Evolutionary conservation across 2,888 invertebrate species (phyloP).

Genomic region (Caenorhabditis sinica): DNA sequence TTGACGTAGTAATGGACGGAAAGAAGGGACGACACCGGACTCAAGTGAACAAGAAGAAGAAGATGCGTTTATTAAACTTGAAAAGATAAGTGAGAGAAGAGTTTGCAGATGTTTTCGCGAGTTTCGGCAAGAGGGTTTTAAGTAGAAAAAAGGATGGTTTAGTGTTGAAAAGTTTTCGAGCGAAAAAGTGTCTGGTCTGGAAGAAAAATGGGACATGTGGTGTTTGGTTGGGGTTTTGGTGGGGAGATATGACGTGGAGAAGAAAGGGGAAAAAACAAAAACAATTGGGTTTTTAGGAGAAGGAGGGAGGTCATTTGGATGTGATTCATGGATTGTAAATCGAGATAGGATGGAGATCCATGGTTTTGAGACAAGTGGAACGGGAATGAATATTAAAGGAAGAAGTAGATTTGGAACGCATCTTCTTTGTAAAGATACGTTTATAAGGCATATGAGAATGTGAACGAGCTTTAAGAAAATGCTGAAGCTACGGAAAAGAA

Average conservation of each 20-base stretch:
- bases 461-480: too few relatives aligned
- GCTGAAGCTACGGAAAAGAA: too few relatives aligned
- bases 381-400: too few relatives aligned
- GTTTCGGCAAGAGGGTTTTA: not conserved
- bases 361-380: too few relatives aligned
- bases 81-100: not conserved
- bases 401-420: too few relatives aligned
- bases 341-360: not conserved
- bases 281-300: not conserved
- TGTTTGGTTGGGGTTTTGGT: conserved; percentile 22
- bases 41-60: conserved; percentile 18
- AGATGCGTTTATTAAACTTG: conserved; percentile 49
- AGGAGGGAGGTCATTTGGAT: not conserved
- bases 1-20: conserved; percentile 61
- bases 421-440: too few relatives aligned
- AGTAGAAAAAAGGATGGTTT: not conserved
- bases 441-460: too few relatives aligned
- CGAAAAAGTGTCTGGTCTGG: not conserved
- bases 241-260: conserved; percentile 23
- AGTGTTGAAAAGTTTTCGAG: conserved; percentile 21
- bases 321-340: conserved; percentile 8
- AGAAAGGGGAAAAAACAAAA: conserved; percentile 23
- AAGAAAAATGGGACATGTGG: conserved; percentile 38
- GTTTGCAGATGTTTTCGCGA: conserved; percentile 57
- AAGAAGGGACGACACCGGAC: conserved; percentile 44